These are phyloP conservation scores for Myoxocephalus aenaeus DNA, from an alignment of 2,797 vertebrate species.

Conservation along the genomic window DNA sequence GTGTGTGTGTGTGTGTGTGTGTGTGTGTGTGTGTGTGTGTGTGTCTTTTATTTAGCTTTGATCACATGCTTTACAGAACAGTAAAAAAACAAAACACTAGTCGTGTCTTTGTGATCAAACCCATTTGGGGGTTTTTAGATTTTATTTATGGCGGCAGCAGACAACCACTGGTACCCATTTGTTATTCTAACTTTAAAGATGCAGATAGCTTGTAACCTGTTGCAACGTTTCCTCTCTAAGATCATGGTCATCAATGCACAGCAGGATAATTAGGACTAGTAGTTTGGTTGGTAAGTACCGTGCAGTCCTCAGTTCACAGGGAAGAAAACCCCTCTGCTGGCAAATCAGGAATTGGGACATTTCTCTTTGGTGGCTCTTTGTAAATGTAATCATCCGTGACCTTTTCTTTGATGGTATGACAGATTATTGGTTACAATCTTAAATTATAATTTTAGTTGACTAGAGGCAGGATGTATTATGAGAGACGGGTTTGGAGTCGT, in stretches of 20 bases:
- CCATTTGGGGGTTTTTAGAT: neutral
- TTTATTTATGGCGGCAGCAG: neutral
- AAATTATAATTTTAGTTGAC: neutral
- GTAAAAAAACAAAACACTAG: neutral
- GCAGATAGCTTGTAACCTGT: neutral
- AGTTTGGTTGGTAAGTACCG: constrained; percentile 31
- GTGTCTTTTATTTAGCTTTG: neutral
- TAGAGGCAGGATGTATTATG: neutral
- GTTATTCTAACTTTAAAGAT: neutral
- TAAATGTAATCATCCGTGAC: fast-evolving
- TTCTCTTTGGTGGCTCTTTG: neutral
- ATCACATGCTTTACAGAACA: neutral
- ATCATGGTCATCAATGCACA: neutral
- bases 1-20: too few species aligned
- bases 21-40: neutral
- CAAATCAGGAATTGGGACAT: constrained; percentile 28
- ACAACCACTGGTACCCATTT: neutral
- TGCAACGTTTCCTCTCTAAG: neutral
- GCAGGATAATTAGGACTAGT: neutral
- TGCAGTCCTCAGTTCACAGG: neutral
- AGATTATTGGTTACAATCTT: neutral
- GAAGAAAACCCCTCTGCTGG: neutral
- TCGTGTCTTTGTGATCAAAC: neutral
- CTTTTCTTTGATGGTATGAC: constrained; percentile 19
- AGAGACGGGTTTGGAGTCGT: neutral